Evolutionary conservation across 2,113 vertebrate species (phyloP), one percentile per base, ranked within the genome.

Genomic region (Girardinichthys multiradiatus): DNA sequence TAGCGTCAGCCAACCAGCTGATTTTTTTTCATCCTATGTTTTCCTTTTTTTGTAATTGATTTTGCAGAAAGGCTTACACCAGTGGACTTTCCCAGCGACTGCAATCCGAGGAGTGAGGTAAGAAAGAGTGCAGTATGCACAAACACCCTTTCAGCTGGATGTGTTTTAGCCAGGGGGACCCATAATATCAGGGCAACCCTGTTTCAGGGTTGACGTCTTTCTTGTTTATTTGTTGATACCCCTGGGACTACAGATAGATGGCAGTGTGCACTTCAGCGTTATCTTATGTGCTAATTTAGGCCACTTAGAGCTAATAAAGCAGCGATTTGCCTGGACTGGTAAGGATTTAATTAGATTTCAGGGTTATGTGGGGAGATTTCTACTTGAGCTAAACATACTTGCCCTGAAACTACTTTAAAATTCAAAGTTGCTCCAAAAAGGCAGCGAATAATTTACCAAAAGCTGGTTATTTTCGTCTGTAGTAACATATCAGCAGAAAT

Each of bases 61-160:
- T 80, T 24, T 14, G 39, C 92, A 98, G 96, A 95, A 95, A 81
- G 91, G 83, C 2, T 81, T 94, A 48, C 92, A 95, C 30, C 90
- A 95, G 79, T 97, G 96, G 97, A 96, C 92, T 74, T 97, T 98
- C 75, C 86, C 90, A 0, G 92, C 92, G 0, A 62, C 93, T 21
- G 94, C 87, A 67, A 95, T 98, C 42, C 95, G 95, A 1, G 96
- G 96, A n/a, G 92, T 96, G 80, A 98, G 96, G 96, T 97, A 92
- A 88, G 61, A 75, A 69, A 31, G 13, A 78, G 35, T 3, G 17
- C 37, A 64, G 57, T 35, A 5, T 85, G 85, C 80, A 68, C 77
- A 69, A 76, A 87, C 70, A n/a, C 45, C 29, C 48, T 74, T 27
- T 35, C 19, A 57, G 7, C 30, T 77, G 79, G 79, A 76, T 72